Percentiles rank a stretch among this genome's conserved stretches.
These are phyloP conservation scores for Reticulitermes speratus DNA, from an alignment of 1,140 invertebrate species.

Conservation along the genomic window DNA sequence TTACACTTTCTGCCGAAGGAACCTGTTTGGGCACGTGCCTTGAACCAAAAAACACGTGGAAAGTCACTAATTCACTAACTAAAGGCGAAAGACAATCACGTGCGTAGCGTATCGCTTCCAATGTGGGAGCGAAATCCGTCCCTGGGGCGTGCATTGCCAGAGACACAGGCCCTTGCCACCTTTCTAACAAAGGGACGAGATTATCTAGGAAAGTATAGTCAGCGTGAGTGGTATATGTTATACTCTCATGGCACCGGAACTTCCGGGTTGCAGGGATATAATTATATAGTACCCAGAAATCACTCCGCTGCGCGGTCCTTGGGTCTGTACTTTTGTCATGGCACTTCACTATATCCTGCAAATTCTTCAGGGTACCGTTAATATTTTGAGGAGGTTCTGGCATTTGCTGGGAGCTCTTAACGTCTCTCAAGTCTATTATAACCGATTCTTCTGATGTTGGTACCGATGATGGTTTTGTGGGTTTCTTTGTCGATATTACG, in stretches of 20 bases:
- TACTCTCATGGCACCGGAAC: constrained; percentile 71
- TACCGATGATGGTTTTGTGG: constrained; percentile 42
- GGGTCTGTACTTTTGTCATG: constrained; percentile 62
- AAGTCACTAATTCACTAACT: constrained; percentile 73
- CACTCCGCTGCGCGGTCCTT: constrained; percentile 72
- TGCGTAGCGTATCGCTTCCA: constrained; percentile 67
- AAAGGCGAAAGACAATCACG: constrained; percentile 63
- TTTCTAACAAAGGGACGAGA: constrained; percentile 74
- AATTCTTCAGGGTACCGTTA: constrained; percentile 28
- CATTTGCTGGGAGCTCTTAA: background rate
- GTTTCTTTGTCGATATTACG: constrained; percentile 41
- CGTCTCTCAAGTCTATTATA: background rate
- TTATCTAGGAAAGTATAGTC: constrained; percentile 91
- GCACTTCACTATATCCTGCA: constrained; percentile 59
- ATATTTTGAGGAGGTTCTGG: constrained; percentile 42
- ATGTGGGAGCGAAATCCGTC: constrained; percentile 61
- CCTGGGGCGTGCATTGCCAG: constrained; percentile 76
- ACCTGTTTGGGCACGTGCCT: constrained; percentile 78
- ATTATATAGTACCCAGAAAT: constrained; percentile 89
- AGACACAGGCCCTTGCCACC: constrained; percentile 63
- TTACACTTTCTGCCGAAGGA: constrained; percentile 56
- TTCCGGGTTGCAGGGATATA: constrained; percentile 60
- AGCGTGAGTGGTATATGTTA: constrained; percentile 91
- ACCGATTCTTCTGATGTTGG: constrained; percentile 21
- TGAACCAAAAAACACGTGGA: constrained; percentile 83